phyloP scores from a whole-genome alignment of 2,113 vertebrate species.

The Mugil cephalus region DNA sequence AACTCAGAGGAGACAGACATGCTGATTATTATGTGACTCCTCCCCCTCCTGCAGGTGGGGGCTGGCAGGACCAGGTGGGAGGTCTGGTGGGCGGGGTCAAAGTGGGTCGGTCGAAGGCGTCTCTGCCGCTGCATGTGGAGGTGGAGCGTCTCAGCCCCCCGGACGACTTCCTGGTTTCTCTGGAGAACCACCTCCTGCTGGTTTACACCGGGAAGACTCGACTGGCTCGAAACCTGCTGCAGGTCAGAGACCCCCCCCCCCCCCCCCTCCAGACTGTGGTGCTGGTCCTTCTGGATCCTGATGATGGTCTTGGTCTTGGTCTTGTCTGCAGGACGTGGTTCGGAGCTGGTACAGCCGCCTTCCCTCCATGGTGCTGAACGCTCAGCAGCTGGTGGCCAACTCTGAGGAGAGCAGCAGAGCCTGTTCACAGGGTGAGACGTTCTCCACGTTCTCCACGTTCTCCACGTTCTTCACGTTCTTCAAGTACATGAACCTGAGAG shows the following conservation, averaged over 20 bases:
- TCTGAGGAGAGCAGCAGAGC: constrained; percentile 88
- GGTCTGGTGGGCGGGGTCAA: constrained; percentile 93
- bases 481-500: no score
- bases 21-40: no score
- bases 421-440: constrained; percentile 84
- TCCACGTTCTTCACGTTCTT: no score
- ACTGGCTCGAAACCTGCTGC: constrained; percentile 94
- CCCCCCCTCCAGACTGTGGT: neutral
- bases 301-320: neutral
- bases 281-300: neutral
- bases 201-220: constrained; percentile 97
- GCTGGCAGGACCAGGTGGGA: constrained; percentile 98
- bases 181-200: constrained; percentile 91
- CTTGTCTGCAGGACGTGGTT: constrained; percentile 89
- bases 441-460: neutral
- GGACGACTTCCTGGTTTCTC: constrained; percentile 80
- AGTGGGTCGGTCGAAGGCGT: constrained; percentile 87
- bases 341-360: constrained; percentile 94
- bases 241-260: constrained; percentile 82
- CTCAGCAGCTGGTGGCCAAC: constrained; percentile 86
- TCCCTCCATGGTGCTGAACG: constrained; percentile 86
- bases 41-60: constrained; percentile 86
- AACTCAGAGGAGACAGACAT: no score
- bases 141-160: constrained; percentile 87
- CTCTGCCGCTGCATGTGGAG: constrained; percentile 89